Conservation (phyloP, 2,797 vertebrate species). For the Podargus strigoides region DNA sequence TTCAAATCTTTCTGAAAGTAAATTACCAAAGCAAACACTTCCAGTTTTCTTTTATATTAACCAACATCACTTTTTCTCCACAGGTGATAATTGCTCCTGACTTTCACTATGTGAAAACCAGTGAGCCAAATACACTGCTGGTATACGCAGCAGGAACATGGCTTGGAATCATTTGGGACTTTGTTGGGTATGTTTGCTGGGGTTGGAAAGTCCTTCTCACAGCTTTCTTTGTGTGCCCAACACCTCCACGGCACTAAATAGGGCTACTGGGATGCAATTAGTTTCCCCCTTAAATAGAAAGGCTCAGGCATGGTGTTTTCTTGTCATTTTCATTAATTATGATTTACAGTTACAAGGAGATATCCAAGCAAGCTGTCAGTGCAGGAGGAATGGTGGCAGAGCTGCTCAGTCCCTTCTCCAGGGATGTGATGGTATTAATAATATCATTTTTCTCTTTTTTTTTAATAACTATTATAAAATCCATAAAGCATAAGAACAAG, state of each 20-base stretch:
- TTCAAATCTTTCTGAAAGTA: background rate
- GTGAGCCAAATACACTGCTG: background rate
- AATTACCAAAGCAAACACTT: background rate
- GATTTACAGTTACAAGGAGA: background rate
- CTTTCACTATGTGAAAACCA: background rate
- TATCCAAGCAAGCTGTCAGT: background rate
- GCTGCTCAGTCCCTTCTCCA: background rate
- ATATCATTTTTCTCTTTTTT: background rate
- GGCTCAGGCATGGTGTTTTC: background rate
- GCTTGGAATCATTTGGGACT: rapidly evolving
- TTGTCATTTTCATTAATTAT: background rate
- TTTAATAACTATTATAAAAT: background rate
- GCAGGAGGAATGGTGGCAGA: background rate
- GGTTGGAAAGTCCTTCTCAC: background rate
- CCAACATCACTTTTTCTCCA: background rate
- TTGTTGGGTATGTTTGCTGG: background rate
- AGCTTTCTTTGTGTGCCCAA: background rate
- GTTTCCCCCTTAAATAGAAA: background rate
- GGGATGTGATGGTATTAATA: background rate
- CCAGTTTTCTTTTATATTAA: background rate
- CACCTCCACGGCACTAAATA: background rate
- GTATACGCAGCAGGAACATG: rapidly evolving
- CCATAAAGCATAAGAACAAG: background rate
- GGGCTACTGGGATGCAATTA: background rate
- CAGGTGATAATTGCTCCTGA: background rate